Base-by-base conservation (phyloP, 2,888 invertebrate genomes). In the Druceiella hillmani region DNA sequence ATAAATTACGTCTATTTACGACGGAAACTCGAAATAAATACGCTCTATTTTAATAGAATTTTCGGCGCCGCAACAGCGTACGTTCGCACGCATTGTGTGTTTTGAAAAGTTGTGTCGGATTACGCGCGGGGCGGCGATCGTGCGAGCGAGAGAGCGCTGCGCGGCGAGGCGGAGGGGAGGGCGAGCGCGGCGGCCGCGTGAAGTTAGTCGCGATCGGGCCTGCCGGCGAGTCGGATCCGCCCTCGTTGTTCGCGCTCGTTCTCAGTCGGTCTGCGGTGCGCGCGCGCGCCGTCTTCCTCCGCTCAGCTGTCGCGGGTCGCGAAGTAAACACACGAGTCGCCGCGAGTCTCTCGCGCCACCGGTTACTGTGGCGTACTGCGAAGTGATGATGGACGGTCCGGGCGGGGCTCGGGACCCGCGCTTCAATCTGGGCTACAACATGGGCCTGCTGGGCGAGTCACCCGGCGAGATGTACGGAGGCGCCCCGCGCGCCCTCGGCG, bases 341-440 rank as follows among this genome's bases (percentile, higher is more conserved):
- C 32, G 41, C 45, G 38, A 39, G 38, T 43, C 41, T 33, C 20
- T 44, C 35, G 40, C 43, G 38, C 38, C 68, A 69, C 66, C 65
- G 65, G 64, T 64, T 71, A 70, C 72, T 72, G 72, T 72, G 71
- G 72, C 71, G 70, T 71, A 70, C 69, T 72, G 71, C 68, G 71
- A 72, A 68, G 71, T 71, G 67, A 78, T 78, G 67, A 88, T 88
- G 88, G 88, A 88, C 80, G 80, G 83, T 74, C 84, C 87, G 71
- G 83, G 87, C 80, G 86, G 87, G 77, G 78, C 78, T 68, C 82
- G 87, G 75, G 88, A 87, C 77, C 82, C 86, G 81, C 87, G 88
- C 71, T 88, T 87, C 73, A 86, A 84, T 74, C 80, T 87, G 72
- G 83, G 85, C 63, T 88, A 88, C 71, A 81, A 83, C 71, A 87